A percentile compares a stretch with the other conserved stretches of the same genome.
phyloP scores from a whole-genome alignment of 2,797 vertebrate species.

The Ctenosaura bakeri region DNA sequence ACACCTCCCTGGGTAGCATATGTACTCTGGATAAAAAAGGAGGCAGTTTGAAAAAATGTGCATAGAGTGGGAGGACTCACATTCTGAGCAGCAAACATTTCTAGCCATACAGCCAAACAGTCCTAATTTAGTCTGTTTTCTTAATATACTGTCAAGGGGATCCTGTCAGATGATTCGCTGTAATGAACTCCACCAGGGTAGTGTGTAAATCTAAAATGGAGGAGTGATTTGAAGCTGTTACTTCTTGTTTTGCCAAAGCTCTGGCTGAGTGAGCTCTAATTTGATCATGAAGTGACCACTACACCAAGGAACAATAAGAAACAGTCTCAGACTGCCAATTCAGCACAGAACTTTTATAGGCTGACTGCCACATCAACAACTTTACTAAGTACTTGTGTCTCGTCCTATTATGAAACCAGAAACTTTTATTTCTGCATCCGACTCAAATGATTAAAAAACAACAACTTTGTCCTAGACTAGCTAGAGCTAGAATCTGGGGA shows the following conservation, averaged over 20 bases:
- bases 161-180: conserved; percentile 70
- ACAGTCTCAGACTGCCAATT: conserved; percentile 10
- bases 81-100: conserved; percentile 64
- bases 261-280: conserved; percentile 67
- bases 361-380: conserved; percentile 2
- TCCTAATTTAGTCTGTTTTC: conserved; percentile 76
- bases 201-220: conserved; percentile 67
- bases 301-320: conserved; percentile 52
- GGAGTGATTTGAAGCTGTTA: conserved; percentile 41
- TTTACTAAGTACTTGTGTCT: neutral
- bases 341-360: neutral
- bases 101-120: conserved; percentile 56
- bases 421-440: conserved; percentile 9
- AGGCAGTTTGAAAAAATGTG: neutral
- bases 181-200: conserved; percentile 78
- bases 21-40: conserved; percentile 58
- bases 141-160: conserved; percentile 71
- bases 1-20: conserved; percentile 65
- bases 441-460: neutral
- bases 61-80: conserved; percentile 45
- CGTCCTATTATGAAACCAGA: neutral
- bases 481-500: neutral
- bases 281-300: conserved; percentile 66
- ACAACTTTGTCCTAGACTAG: neutral
- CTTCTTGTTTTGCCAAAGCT: conserved; percentile 53